Evolutionary conservation across 2,888 invertebrate species (phyloP), one percentile per base, ranked within the genome.

Genomic region (Tanytarsus gracilentus): DNA sequence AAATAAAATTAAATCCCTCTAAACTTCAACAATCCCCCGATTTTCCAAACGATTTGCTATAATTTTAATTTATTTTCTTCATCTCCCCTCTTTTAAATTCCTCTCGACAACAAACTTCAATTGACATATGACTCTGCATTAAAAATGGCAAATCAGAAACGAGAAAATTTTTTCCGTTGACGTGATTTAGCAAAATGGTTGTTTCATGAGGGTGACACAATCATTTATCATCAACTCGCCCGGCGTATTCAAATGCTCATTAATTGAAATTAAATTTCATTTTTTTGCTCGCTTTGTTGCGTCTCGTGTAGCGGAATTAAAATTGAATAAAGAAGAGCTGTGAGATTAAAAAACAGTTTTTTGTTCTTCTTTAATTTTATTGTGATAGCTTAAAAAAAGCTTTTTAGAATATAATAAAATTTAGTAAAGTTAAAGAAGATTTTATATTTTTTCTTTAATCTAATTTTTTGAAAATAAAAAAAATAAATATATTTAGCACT

Each of bases 31-130:
- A 18, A 49, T 3, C 26, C 23, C 26, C 26, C 49, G 52, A 52
- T 52, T 52, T 52, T 52, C 52, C 52, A 52, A 23, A 21, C 33
- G 18, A 52, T 52, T 52, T 30, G 21, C 52, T 16, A 23, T 18
- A 23, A 21, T 30, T 52, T 52, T 52, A 52, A 52, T 52, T 52
- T 52, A 52, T 30, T 52, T 52, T 33, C 49, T n/a, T n/a, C 11
- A 21, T 11, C 30, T 23, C 51, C 16, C 18, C 18, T 16, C 16
- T 14, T 11, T 14, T 16, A 11, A 9, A 5, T 4, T 51, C 6
- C 36, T 8, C 7, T 4, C 26, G 18, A 25, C 26, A 21, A 33
- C 5, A n/a, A n/a, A 8, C 52, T 16, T 3, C 48, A 9, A 14
- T 44, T 52, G 52, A 52, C 52, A 33, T 29, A 51, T 29, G 51